These are phyloP conservation scores for Drosophila funebris DNA, from an alignment of 1,140 invertebrate species.

Conservation along the genomic window DNA sequence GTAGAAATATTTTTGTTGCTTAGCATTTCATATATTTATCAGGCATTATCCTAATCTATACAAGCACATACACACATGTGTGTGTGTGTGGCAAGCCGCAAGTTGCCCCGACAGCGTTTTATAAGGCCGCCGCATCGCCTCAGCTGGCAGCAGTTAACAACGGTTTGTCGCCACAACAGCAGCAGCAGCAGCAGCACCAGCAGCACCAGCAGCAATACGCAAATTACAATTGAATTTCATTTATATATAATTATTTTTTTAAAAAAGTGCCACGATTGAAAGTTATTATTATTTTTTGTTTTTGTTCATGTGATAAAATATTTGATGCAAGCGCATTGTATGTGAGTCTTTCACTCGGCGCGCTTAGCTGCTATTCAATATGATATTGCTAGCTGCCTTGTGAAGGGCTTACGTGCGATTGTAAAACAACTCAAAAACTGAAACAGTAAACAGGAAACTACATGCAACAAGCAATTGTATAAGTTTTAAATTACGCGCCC, in stretches of 20 bases:
- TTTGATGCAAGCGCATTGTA: conserved; percentile 44
- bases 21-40: conserved; percentile 22
- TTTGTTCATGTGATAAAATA: conserved; percentile 1
- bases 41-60: conserved; percentile 40
- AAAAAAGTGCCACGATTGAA: neutral
- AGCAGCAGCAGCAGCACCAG: neutral
- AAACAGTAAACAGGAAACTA: neutral
- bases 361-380: conserved; percentile 62
- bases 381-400: conserved; percentile 81
- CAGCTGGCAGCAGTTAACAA: conserved; percentile 27
- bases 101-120: conserved; percentile 12
- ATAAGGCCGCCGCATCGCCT: conserved; percentile 14
- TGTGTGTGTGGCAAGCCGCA: conserved; percentile 1
- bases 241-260: neutral
- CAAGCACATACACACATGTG: neutral
- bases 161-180: conserved; percentile 20
- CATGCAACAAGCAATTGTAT: neutral
- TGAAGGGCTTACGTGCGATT: conserved; percentile 83
- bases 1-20: conserved; percentile 18
- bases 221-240: neutral
- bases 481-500: neutral
- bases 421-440: conserved; percentile 41
- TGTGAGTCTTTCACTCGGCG: conserved; percentile 79
- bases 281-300: neutral
- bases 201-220: neutral